phyloP scores from a whole-genome alignment of 2,797 vertebrate genomes.

The Pseudopleuronectes americanus region DNA sequence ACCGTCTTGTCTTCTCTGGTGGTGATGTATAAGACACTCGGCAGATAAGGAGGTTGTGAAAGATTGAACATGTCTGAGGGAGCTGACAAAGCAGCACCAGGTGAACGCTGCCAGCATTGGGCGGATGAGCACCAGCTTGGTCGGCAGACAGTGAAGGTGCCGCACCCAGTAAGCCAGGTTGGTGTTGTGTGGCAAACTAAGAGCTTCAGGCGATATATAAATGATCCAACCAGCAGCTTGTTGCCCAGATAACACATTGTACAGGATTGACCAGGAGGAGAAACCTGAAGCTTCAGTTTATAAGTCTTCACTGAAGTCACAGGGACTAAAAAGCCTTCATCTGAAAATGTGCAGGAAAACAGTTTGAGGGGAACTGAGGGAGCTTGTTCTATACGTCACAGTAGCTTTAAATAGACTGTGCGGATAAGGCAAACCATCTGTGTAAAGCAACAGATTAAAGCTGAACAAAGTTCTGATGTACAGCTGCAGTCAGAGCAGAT shows the following conservation, averaged over 20 bases:
- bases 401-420: constrained; percentile 51
- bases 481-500: constrained; percentile 59
- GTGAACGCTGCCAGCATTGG: constrained; percentile 22
- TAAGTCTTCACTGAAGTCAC: not conserved
- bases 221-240: constrained; percentile 28
- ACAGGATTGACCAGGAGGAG: constrained; percentile 5
- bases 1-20: constrained; percentile 5
- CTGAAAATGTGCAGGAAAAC: constrained; percentile 10
- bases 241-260: no score
- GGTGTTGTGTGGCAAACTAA: constrained; percentile 26
- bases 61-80: constrained; percentile 32
- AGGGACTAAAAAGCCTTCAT: constrained; percentile 5
- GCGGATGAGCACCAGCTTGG: constrained; percentile 37
- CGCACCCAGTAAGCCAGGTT: constrained; percentile 37
- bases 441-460: constrained; percentile 39
- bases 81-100: constrained; percentile 32
- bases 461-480: constrained; percentile 53
- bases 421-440: constrained; percentile 55
- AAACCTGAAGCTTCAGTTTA: no score
- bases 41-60: not conserved
- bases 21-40: not conserved
- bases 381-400: constrained; percentile 33
- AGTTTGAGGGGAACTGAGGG: constrained; percentile 3
- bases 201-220: constrained; percentile 45
- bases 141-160: constrained; percentile 14